Evolutionary conservation across 2,113 vertebrate species (phyloP).

Genomic region (Synchiropus splendidus): DNA sequence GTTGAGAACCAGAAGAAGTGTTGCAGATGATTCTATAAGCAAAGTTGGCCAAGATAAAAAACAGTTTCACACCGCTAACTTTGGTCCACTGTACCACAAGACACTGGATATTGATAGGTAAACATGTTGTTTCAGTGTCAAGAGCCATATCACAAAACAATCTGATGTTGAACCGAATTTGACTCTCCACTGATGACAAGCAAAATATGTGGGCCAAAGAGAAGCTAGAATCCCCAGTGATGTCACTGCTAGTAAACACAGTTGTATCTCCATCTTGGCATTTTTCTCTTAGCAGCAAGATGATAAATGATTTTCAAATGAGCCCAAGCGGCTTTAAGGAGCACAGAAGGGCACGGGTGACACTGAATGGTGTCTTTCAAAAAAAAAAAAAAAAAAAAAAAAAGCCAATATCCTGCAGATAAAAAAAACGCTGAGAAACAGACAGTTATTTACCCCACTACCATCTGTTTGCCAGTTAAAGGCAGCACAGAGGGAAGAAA

Average conservation of each 20-base stretch:
- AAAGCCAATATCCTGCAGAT: conserved; percentile 36
- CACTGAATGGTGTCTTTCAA: conserved; percentile 22
- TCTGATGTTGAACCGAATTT: no score
- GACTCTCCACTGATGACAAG: no score
- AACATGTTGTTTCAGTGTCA: no score
- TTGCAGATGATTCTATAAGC: no score
- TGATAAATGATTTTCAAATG: conserved; percentile 26
- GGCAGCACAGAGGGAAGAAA: conserved; percentile 37
- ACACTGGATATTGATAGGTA: no score
- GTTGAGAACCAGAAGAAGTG: no score
- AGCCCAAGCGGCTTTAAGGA: conserved; percentile 24
- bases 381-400: neutral
- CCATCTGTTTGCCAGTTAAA: conserved; percentile 65
- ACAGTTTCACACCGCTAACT: no score
- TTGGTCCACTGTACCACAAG: no score
- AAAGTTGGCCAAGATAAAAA: no score
- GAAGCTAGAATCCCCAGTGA: no score
- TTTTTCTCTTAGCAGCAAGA: conserved; percentile 3
- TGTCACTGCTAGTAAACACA: neutral
- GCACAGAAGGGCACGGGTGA: conserved; percentile 12
- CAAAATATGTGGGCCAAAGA: no score
- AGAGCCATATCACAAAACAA: no score
- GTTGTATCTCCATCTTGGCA: neutral
- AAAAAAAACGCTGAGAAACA: conserved; percentile 48
- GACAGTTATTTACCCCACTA: conserved; percentile 49